phyloP scores from a whole-genome alignment of 2,113 vertebrate genomes.

The Gasterosteus nipponicus region DNA sequence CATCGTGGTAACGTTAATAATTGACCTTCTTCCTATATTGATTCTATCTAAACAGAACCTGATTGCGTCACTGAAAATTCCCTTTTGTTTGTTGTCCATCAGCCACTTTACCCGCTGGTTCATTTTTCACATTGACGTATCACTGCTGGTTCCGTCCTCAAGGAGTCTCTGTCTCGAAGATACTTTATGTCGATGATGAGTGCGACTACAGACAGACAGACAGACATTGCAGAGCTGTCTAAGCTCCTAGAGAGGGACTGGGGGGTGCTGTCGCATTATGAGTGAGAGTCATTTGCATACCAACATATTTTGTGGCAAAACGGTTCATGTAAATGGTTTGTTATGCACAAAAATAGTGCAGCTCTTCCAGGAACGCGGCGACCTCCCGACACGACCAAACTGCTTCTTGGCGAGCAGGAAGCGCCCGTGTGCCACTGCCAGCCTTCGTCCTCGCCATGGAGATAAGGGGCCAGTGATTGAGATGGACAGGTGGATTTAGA shows the following conservation, averaged over 20 bases:
- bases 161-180: constrained; percentile 30
- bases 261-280: not conserved
- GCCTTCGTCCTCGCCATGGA: constrained; percentile 44
- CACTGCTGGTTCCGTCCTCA: constrained; percentile 4
- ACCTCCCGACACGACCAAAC: constrained; percentile 9
- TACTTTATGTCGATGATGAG: constrained; percentile 48
- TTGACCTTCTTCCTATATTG: no score
- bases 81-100: no score
- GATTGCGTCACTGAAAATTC: no score
- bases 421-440: constrained; percentile 58
- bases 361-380: no score
- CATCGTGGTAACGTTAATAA: no score
- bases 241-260: constrained; percentile 5
- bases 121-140: not conserved
- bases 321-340: no score
- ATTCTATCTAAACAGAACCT: no score
- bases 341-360: no score
- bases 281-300: no score
- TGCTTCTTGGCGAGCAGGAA: constrained; percentile 31
- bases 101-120: no score
- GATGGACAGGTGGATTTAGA: constrained; percentile 55
- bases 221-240: not conserved
- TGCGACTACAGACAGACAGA: not conserved
- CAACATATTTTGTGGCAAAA: no score
- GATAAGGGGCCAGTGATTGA: constrained; percentile 45